Conservation (phyloP, 2,797 vertebrate species). For the Poecile montanus region DNA sequence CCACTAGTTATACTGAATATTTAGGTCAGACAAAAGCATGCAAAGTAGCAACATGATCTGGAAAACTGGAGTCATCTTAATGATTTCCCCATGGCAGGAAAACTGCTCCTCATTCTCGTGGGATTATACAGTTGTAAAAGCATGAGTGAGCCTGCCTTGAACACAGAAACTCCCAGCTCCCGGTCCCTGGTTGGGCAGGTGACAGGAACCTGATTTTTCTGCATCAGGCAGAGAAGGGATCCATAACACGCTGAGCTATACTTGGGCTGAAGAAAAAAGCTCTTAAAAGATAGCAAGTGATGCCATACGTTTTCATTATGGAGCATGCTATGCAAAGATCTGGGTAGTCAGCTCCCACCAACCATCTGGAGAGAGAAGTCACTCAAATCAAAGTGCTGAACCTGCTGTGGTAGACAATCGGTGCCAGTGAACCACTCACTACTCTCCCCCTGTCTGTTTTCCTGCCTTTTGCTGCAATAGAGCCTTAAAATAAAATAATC, state of each 20-base stretch:
- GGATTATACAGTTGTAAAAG: slow-evolving; percentile 35
- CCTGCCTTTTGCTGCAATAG: slow-evolving; percentile 70
- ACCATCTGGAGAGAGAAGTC: slow-evolving; percentile 74
- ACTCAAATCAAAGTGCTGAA: slow-evolving; percentile 71
- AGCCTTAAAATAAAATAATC: slow-evolving; percentile 74
- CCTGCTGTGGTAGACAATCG: slow-evolving; percentile 72
- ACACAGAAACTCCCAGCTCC: slow-evolving; percentile 31
- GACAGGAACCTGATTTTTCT: slow-evolving; percentile 4
- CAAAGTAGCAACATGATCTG: not conserved
- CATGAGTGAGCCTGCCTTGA: not conserved
- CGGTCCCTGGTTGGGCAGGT: not conserved
- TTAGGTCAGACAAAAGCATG: slow-evolving; percentile 7
- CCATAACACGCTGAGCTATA: slow-evolving; percentile 58
- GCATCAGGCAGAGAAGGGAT: slow-evolving; percentile 43
- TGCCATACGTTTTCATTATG: slow-evolving; percentile 71
- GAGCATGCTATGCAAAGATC: slow-evolving; percentile 66
- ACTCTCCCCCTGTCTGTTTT: slow-evolving; percentile 72
- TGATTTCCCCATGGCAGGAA: not conserved
- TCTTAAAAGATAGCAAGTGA: slow-evolving; percentile 63
- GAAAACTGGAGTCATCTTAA: not conserved
- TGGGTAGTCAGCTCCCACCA: slow-evolving; percentile 72
- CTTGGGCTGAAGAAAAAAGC: slow-evolving; percentile 56
- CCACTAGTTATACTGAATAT: not conserved
- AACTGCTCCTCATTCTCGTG: not conserved
- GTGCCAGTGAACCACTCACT: slow-evolving; percentile 72